Base-by-base conservation (phyloP, 2,797 vertebrate genomes). In the Acrossocheilus wenchowensis region DNA sequence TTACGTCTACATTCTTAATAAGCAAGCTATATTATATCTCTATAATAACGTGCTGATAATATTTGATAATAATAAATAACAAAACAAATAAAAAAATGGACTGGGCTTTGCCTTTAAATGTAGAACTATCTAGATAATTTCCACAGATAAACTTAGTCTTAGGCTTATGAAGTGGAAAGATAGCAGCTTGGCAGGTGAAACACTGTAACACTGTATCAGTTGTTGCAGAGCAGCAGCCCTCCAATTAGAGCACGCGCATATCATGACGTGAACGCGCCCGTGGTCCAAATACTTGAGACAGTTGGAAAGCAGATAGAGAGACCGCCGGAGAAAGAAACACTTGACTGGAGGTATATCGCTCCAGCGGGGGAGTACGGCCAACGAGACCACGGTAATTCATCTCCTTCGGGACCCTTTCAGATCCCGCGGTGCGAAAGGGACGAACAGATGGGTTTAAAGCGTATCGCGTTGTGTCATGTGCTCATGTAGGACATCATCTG, bases 181-280 rank as follows among this genome's bases (percentile, higher is more conserved):
- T n/a, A 83, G 23, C 71, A 36, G 64, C 72, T 26, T 52, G 14
- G 66, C 84, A 78, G 77, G 78, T 74, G 26, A 52, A 86, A 72
- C 54, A 52, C 45, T 80, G 60, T 85, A 75, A 45, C 81, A 66
- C 83, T 87, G 84, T 88, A 88, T 81, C 88, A 62, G 77, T 69
- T 84, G 81, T 87, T 78, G 84, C 80, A 64, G 87, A 91, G 71
- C 87, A 72, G 72, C 62, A 71, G 30, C 93, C 92, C 89, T 87
- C 95, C 95, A 95, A 95, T 96, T 93, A 93, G 92, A 91, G 88
- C 86, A 88, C 87, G 83, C 17, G 90, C 85, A 89, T 88, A 85
- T 62, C 90, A 91, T 92, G 95, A 96, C 94, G 95, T 96, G 95
- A 93, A 87, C 94, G 92, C 90, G 92, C 92, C 94, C 90, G 90